Conservation (phyloP, 2,797 vertebrate species). For the Florisuga fusca region DNA sequence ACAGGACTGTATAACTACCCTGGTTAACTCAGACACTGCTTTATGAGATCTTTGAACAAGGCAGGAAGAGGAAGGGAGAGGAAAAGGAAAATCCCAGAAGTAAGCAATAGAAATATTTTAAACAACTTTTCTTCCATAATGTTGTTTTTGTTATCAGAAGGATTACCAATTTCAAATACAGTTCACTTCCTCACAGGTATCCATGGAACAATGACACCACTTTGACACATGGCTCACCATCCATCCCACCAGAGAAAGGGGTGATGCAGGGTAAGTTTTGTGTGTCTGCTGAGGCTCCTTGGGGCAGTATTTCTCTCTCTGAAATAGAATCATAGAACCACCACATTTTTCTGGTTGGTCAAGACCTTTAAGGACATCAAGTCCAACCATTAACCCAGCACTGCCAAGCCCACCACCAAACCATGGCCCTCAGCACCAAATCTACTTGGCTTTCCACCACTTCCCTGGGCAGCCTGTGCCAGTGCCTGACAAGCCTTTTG, state of each 20-base stretch:
- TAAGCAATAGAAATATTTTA: not conserved
- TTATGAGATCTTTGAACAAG: not conserved
- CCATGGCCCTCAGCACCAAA: no score
- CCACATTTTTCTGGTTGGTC: no score
- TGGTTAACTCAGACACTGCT: not conserved
- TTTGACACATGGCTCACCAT: not conserved
- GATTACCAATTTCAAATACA: not conserved
- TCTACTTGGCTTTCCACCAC: no score
- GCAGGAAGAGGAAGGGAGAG: not conserved
- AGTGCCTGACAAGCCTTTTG: no score
- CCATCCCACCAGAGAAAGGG: not conserved
- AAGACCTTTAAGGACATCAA: no score
- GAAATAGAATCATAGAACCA: not conserved
- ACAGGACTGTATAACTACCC: not conserved
- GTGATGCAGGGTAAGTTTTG: not conserved
- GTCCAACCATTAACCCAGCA: no score
- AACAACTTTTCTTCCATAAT: not conserved
- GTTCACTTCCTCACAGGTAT: not conserved
- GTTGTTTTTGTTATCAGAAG: not conserved
- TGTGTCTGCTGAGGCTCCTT: fast-evolving
- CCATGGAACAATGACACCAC: fast-evolving
- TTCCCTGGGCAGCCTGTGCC: no score
- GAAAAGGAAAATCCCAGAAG: not conserved
- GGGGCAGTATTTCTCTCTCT: not conserved
- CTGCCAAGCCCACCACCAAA: no score